Percentiles rank a stretch among this genome's conserved stretches.
These are phyloP conservation scores for Dicentrarchus labrax DNA, from an alignment of 2,113 vertebrate genomes.

Conservation along the genomic window DNA sequence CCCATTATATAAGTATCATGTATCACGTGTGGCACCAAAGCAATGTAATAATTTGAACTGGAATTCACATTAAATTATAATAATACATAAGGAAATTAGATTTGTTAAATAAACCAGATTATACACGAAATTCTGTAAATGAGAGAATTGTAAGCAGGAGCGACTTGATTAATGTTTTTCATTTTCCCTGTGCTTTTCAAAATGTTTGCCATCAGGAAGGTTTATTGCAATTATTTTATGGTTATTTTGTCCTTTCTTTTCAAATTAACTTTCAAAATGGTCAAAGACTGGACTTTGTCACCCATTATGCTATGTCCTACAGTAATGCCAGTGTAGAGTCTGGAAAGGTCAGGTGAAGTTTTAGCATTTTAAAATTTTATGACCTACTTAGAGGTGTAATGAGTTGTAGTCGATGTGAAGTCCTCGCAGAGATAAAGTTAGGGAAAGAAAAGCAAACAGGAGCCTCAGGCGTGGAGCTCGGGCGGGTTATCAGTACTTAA, in stretches of 20 bases:
- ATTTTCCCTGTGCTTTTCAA: slow-evolving; percentile 6
- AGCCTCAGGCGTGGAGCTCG: neutral
- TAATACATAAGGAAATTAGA: slow-evolving; percentile 38
- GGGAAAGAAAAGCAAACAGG: neutral
- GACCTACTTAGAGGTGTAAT: slow-evolving; percentile 7
- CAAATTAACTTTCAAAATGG: slow-evolving; percentile 12
- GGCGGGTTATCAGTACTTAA: neutral
- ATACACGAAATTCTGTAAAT: slow-evolving; percentile 11
- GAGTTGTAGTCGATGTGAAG: slow-evolving; percentile 7
- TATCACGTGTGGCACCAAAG: slow-evolving; percentile 15
- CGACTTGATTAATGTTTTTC: slow-evolving; percentile 23
- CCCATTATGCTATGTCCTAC: neutral
- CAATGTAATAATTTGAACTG: slow-evolving; percentile 23
- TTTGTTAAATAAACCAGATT: slow-evolving; percentile 25
- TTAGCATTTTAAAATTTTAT: slow-evolving; percentile 26
- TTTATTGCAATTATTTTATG: neutral
- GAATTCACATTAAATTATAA: slow-evolving; percentile 35
- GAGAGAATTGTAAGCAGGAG: slow-evolving; percentile 10
- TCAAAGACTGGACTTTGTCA: slow-evolving; percentile 5
- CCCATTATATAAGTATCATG: slow-evolving; percentile 4
- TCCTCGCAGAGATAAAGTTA: slow-evolving; percentile 14
- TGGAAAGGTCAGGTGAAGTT: slow-evolving; percentile 34
- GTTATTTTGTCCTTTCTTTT: neutral
- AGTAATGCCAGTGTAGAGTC: neutral
- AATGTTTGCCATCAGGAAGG: slow-evolving; percentile 16